Percentiles rank a stretch among this genome's conserved stretches.
Conservation (phyloP, 2,888 invertebrate genomes). For the Ischnus inquisitorius region DNA sequence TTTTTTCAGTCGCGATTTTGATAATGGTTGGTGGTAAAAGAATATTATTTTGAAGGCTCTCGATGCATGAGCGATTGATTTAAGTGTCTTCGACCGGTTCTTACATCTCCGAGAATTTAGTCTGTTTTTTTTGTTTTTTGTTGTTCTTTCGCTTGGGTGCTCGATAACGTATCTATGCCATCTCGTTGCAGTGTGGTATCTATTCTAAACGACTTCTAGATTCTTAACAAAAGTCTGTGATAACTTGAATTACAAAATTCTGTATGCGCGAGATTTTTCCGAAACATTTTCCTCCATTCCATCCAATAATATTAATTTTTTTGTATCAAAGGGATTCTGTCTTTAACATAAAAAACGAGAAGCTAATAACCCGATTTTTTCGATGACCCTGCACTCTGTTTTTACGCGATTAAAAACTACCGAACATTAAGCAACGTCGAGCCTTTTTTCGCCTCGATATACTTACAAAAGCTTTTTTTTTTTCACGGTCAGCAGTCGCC, state of each 20-base stretch:
- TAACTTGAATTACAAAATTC: too few relatives aligned
- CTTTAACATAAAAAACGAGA: background rate
- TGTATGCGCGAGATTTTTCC: too few relatives aligned
- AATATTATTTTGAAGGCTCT: too few relatives aligned
- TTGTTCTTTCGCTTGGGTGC: too few relatives aligned
- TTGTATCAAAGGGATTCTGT: background rate
- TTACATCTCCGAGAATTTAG: slow-evolving; percentile 14
- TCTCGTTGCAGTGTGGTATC: too few relatives aligned
- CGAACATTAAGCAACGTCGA: background rate
- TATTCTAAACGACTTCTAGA: background rate
- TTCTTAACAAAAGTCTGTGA: background rate
- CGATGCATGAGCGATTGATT: too few relatives aligned
- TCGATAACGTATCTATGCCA: too few relatives aligned
- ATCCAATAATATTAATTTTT: too few relatives aligned
- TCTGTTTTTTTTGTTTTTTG: background rate
- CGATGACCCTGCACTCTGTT: background rate
- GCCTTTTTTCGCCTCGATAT: slow-evolving; percentile 2
- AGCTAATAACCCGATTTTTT: background rate
- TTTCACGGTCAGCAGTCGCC: slow-evolving; percentile 11
- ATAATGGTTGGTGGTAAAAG: too few relatives aligned
- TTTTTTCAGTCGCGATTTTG: too few relatives aligned
- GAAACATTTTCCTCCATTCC: too few relatives aligned
- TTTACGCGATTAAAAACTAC: background rate
- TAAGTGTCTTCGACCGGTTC: slow-evolving; percentile 8
- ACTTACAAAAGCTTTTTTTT: slow-evolving; percentile 21